Base-by-base conservation (phyloP, 2,888 invertebrate genomes). In the Anaspis maculata region DNA sequence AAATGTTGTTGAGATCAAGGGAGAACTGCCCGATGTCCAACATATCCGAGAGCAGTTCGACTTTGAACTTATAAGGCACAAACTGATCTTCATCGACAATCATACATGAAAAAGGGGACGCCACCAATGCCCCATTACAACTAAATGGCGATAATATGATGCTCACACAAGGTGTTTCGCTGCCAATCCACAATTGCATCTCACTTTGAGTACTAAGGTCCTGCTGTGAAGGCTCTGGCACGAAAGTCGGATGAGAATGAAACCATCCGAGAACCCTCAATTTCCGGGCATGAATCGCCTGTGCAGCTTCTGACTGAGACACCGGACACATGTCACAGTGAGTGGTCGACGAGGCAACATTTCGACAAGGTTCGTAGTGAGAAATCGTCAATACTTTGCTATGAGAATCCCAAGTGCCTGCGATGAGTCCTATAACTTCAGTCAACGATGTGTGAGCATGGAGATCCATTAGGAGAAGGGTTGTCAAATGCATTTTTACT, bases 301-400 rank as follows among this genome's bases (percentile, higher is more conserved):
- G 75, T 31, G 76, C 74, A 2, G 81, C 79, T 39, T 59, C 61
- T 3, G 77, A 72, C 56, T 83, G 77, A 2, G 76, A 76, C 12
- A 79, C 76, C 1, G 83, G 82, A 50, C 83, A 83, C 82, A 84
- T 83, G 48, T 85, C 84, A 58, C 84, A 84, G 64, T 81, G 81
- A 32, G 79, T 77, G 3, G 71, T 67, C 32, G 74, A 73, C 32
- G 76, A 75, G 14, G 71, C 70, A 12, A 76, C 69, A 43, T 81
- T 83, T 32, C 69, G 67, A 47, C 81, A 82, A 0, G 79, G 76
- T 10, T 74, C 68, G 54, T 83, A 82, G 34, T 67, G 63, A 15
- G 59, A 61, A 39, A 76, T 66, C 12, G 59, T 59, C 15, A 78
- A 53, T 14, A 54, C 54, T 25, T 62, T 57, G 9, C 49, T 42